phyloP scores from a whole-genome alignment of 2,888 invertebrate species.

The Notocelia uddmanniana region DNA sequence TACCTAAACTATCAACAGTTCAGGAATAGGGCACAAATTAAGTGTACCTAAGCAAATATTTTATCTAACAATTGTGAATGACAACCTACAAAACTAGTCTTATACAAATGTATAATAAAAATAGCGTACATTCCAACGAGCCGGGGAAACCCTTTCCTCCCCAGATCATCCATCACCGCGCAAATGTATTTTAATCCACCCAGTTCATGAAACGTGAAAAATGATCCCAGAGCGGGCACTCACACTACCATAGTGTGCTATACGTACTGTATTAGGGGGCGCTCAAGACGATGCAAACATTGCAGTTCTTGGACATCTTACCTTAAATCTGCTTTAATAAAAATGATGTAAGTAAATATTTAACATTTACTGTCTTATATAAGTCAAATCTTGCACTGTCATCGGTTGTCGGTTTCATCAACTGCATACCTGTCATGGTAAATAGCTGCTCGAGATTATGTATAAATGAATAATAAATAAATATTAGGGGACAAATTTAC shows the following conservation, averaged over 20 bases:
- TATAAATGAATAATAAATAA: too few species aligned
- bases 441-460: not conserved
- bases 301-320: not conserved
- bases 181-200: slow-evolving; percentile 85
- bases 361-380: not conserved
- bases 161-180: slow-evolving; percentile 79
- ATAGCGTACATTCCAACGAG: slow-evolving; percentile 23
- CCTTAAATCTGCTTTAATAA: not conserved
- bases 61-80: not conserved
- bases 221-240: slow-evolving; percentile 72
- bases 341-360: too few species aligned
- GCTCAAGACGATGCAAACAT: not conserved
- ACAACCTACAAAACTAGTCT: slow-evolving; percentile 27
- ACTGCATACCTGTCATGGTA: not conserved
- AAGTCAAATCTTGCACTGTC: not conserved
- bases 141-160: slow-evolving; percentile 74
- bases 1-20: not conserved
- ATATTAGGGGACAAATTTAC: too few species aligned
- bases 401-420: not conserved
- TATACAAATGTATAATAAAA: slow-evolving; percentile 24
- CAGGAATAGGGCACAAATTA: not conserved
- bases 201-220: slow-evolving; percentile 86
- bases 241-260: slow-evolving; percentile 43
- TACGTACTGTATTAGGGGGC: slow-evolving; percentile 38
- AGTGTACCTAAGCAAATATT: too few species aligned